phyloP scores from a whole-genome alignment of 1,140 invertebrate species.

The Lordiphosa stackelbergi region DNA sequence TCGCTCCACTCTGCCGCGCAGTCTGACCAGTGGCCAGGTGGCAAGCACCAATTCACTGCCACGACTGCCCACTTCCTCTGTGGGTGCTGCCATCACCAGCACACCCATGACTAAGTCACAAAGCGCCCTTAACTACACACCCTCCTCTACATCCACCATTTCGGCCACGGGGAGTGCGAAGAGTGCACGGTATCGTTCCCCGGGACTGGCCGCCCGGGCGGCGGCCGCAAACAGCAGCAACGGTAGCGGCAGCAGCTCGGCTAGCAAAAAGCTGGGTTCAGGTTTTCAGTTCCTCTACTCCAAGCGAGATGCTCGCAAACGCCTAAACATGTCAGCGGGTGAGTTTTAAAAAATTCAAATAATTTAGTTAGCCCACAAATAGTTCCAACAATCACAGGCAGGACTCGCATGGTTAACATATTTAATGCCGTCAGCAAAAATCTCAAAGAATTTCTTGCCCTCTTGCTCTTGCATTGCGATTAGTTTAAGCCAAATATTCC shows the following conservation, averaged over 20 bases:
- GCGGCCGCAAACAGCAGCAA: constrained; percentile 70
- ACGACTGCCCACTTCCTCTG: constrained; percentile 80
- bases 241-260: constrained; percentile 15
- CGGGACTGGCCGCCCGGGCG: constrained; percentile 81
- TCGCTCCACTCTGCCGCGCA: constrained; percentile 82
- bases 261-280: constrained; percentile 84
- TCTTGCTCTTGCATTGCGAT: no score
- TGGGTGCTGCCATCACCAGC: constrained; percentile 76
- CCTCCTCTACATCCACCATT: constrained; percentile 25
- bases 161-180: constrained; percentile 82
- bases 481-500: no score
- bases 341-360: constrained; percentile 54
- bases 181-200: constrained; percentile 90
- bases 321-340: constrained; percentile 78
- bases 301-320: constrained; percentile 79
- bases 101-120: constrained; percentile 84
- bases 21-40: constrained; percentile 79
- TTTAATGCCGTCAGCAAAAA: no score
- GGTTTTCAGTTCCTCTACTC: constrained; percentile 81
- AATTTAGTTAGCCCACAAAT: constrained; percentile 16
- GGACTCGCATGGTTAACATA: no score
- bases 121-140: constrained; percentile 80
- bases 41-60: constrained; percentile 87
- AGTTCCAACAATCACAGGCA: no score
- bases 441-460: no score